Evolutionary conservation across 1,140 invertebrate genomes (phyloP).

Genomic region (Drosophila nigromelanica): DNA sequence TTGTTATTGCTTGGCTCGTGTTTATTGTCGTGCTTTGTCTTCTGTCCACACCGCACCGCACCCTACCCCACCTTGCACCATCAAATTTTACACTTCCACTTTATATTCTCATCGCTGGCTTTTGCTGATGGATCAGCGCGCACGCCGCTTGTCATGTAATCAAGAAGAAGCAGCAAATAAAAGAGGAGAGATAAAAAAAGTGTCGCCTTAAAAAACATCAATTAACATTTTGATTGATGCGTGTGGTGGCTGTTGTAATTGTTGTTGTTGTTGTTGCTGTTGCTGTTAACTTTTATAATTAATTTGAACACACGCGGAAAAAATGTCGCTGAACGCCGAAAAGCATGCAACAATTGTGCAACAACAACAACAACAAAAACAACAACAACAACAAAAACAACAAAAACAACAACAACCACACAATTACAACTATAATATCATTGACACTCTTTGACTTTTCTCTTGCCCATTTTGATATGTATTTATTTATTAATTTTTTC

Average conservation of each 20-base stretch:
- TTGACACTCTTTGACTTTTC: slow-evolving; percentile 35
- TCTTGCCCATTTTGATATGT: background rate
- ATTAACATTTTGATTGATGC: slow-evolving; percentile 80
- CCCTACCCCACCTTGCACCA: background rate
- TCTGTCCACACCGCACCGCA: background rate
- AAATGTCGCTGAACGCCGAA: slow-evolving; percentile 51
- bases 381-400: slow-evolving; percentile 21
- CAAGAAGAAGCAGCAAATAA: slow-evolving; percentile 33
- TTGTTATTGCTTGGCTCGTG: slow-evolving; percentile 61
- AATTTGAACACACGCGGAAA: slow-evolving; percentile 58
- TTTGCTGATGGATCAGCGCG: slow-evolving; percentile 71
- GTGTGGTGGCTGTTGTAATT: slow-evolving; percentile 35
- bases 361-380: slow-evolving; percentile 16
- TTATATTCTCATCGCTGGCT: slow-evolving; percentile 14
- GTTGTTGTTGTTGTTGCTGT: slow-evolving; percentile 33
- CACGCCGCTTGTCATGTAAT: slow-evolving; percentile 74
- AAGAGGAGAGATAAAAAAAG: slow-evolving; percentile 48
- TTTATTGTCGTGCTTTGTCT: slow-evolving; percentile 58
- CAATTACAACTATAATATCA: slow-evolving; percentile 4
- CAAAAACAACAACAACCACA: slow-evolving; percentile 9
- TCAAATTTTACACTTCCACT: background rate
- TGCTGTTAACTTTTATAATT: slow-evolving; percentile 70
- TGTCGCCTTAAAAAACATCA: slow-evolving; percentile 55
- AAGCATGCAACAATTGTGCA: slow-evolving; percentile 77
- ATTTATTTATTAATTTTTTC: slow-evolving; percentile 5